Evolutionary conservation across 2,888 invertebrate species (phyloP).

Genomic region (Melieria crassipennis): DNA sequence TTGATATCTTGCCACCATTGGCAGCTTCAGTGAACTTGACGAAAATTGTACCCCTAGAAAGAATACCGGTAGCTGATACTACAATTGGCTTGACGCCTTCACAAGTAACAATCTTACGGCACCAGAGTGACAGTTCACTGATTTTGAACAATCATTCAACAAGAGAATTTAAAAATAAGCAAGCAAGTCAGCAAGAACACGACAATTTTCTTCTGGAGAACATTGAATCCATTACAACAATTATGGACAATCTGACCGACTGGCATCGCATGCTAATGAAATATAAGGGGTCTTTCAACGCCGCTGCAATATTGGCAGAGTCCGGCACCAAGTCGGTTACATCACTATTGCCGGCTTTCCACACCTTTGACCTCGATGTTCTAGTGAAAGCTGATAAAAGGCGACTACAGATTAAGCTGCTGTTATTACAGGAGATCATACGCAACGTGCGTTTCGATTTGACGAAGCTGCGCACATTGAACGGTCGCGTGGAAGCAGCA

Average conservation of each 20-base stretch:
- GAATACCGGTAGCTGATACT: not conserved
- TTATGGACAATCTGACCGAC: slow-evolving; percentile 37
- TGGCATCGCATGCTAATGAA: slow-evolving; percentile 34
- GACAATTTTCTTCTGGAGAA: slow-evolving; percentile 41
- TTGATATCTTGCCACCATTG: slow-evolving; percentile 3
- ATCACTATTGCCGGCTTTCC: slow-evolving; percentile 4
- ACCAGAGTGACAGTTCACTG: not conserved
- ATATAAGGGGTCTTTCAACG: not conserved
- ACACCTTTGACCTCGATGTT: slow-evolving; percentile 33
- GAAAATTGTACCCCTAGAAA: no score
- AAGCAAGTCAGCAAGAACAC: slow-evolving; percentile 32
- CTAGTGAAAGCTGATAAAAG: slow-evolving; percentile 33
- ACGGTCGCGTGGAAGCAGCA: slow-evolving; percentile 45
- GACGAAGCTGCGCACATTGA: slow-evolving; percentile 41
- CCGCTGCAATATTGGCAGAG: not conserved
- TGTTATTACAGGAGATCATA: slow-evolving; percentile 48
- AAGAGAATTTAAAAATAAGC: not conserved
- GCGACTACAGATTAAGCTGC: slow-evolving; percentile 43
- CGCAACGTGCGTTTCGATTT: slow-evolving; percentile 46
- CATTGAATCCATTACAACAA: slow-evolving; percentile 32
- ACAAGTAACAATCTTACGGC: not conserved
- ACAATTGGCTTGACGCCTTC: not conserved
- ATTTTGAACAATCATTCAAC: no score
- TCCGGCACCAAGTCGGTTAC: not conserved
- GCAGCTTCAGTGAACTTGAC: not conserved